Evolutionary conservation across 2,797 vertebrate genomes (phyloP), one percentile per base, ranked within the genome.

Genomic region (Denticeps clupeoides): DNA sequence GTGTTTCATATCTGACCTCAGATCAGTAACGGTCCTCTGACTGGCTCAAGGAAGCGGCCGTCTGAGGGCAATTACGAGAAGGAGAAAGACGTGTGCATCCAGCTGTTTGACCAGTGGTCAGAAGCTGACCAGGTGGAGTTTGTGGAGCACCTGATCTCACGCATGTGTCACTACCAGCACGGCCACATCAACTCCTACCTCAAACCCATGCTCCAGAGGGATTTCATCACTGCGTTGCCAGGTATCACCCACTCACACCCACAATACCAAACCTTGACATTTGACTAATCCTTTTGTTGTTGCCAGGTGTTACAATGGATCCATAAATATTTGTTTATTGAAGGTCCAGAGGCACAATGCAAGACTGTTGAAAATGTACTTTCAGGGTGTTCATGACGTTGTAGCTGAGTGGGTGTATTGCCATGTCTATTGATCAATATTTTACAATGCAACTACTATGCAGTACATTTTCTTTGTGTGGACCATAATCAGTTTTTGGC

Each of bases 131-230:
- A 98, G 72, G 91, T 98, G 67, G 91, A 97, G 69, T 98, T 98
- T 80, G 93, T 97, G 67, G 94, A 97, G 72, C 93, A 93, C 74
- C 85, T 98, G 67, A 97, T 97, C 81, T 94, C 93, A 68, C 91
- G 90, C 69, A 98, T 98, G 93, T 98, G 94, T 86, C 94, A 98
- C 75, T 98, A 98, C 78, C 93, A 97, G 85, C 93, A 97, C 82
- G 93, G 93, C 75, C 92, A 98, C 84, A 98, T 98, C 76, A 98
- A 97, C 85, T 91, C 94, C 53, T 97, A 98, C 81, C 84, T 97
- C 87, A 98, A 98, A 84, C 91, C 92, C 75, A 98, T 98, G 94
- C 84, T 98, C 63, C 94, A 98, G 76, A 87, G 94, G 76, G 94
- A 97, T 82, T 98, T 98, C 72, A 96, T 98, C 73, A 96, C 94